Evolutionary conservation across 2,888 invertebrate genomes (phyloP), one percentile per base, ranked within the genome.

Genomic region (Andrena camellia): DNA sequence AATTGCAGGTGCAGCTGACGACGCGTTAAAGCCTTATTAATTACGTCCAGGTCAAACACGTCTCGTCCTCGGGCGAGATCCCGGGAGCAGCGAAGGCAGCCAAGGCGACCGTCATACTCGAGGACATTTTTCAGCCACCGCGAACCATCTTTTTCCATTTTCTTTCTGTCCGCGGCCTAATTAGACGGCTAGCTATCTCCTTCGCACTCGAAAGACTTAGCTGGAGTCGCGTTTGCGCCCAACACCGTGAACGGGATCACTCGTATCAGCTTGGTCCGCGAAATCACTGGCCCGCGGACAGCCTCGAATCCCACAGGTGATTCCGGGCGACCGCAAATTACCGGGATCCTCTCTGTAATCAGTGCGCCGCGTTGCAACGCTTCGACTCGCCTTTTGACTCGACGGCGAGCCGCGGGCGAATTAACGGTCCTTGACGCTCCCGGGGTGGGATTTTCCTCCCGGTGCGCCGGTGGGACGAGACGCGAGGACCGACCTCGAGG

Each of bases 1-100:
- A 90, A 90, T 90, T 89, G 76, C 88, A 86, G 88, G 88, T 80
- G 88, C 90, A 90, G 86, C 90, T 90, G 90, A 86, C 89, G 86
- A 89, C 88, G 80, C 88, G 85, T 88, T 86, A 86, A 87, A 85
- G 84, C 88, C 87, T 90, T 90, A 89, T 90, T 90, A 90, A 90
- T 90, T 89, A 90, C 86, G 81, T 79, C 74, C 81, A 74, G 76
- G 78, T 70, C 71, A 70, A 82, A 70, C 64, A 68, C 64, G 74
- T 69, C 42, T 13, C 5, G 42, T 17, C 17, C 48, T 29, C 31
- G 3, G 35, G 67, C 31, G 50, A 17, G n/a, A 35, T n/a, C 35
- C 31, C n/a, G 35, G 35, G 29, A 20, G 54, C 42, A 52, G 35
- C 64, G 23, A 26, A 23, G 29, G 42, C 10, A 52, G 20, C 7